A percentile compares a stretch with the other conserved stretches of the same genome.
Evolutionary conservation across 2,888 invertebrate genomes (phyloP).

Genomic region (Phortica magna): DNA sequence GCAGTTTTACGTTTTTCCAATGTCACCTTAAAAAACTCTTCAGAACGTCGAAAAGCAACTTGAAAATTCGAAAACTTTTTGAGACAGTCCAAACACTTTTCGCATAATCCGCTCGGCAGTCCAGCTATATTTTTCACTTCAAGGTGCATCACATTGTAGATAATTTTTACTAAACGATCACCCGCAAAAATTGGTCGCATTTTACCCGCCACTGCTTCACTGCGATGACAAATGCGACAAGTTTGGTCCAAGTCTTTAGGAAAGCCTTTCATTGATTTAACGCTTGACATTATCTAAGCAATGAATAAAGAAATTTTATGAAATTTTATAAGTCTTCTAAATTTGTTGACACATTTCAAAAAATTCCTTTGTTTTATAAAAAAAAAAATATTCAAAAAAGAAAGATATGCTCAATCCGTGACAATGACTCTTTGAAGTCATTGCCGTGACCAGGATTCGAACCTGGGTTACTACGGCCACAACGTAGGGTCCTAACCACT

Average conservation of each 20-base stretch:
- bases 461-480: slow-evolving; percentile 60
- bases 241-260: background rate
- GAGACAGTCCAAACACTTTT: background rate
- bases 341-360: background rate
- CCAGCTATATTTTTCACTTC: background rate
- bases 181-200: slow-evolving; percentile 7
- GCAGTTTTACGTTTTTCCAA: background rate
- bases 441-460: slow-evolving; percentile 60
- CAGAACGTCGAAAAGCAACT: slow-evolving; percentile 18
- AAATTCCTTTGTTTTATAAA: background rate
- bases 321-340: background rate
- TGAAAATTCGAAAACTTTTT: slow-evolving; percentile 3
- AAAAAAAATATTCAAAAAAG: slow-evolving; percentile 21
- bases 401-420: slow-evolving; percentile 43
- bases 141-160: slow-evolving; percentile 13
- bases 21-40: background rate
- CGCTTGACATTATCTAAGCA: background rate
- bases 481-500: slow-evolving; percentile 60
- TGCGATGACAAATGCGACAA: slow-evolving; percentile 9
- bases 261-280: background rate
- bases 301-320: background rate
- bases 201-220: background rate
- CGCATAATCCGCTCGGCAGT: background rate
- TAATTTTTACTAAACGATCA: slow-evolving; percentile 11
- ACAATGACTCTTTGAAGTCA: slow-evolving; percentile 47